Base-by-base conservation (phyloP, 2,113 vertebrate species). In the Lichenostomus cassidix region DNA sequence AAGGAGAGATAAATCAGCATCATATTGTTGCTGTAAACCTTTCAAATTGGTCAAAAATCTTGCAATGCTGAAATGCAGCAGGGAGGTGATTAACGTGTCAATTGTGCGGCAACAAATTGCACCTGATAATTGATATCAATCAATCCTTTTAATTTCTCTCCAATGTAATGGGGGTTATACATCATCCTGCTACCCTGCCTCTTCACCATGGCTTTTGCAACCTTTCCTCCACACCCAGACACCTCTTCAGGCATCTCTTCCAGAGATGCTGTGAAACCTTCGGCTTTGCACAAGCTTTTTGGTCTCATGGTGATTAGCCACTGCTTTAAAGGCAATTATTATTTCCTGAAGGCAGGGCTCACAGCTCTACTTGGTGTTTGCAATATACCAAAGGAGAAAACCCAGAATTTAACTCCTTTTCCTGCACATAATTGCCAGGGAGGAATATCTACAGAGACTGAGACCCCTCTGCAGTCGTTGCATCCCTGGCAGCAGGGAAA, bases 11-110 rank as follows among this genome's bases (percentile, higher is more conserved):
- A 98, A 98, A 98, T 98, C 98, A 98, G 97, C 86, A 95, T 96
- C 97, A 96, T 97, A 97, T 98, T 98, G 98, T 98, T 98, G 97
- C 98, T 97, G 97, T 98, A 98, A 98, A 98, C 97, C 98, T 97
- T 97, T 98, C 97, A 98, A 96, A 97, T 97, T 94, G 98, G 97
- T 96, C 97, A 98, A 97, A 97, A 97, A 97, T 97, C 97, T 96
- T 77, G 50, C 96, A 82, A 64, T 58, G 87, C 93, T 56, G 90
- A 94, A 94, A 94, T 87, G 96, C 94, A 97, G 96, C 77, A 60
- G 96, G 91, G 94, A 95, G 96, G 97, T 97, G 97, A 98, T 98
- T 98, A 98, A 97, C 98, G 80, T 97, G 97, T 96, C 97, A 97
- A 96, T 97, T 96, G 95, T 83, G 87, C 76, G 95, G 97, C 96